These are phyloP conservation scores for Epicauta chinensis DNA, from an alignment of 1,140 invertebrate species.

Conservation along the genomic window DNA sequence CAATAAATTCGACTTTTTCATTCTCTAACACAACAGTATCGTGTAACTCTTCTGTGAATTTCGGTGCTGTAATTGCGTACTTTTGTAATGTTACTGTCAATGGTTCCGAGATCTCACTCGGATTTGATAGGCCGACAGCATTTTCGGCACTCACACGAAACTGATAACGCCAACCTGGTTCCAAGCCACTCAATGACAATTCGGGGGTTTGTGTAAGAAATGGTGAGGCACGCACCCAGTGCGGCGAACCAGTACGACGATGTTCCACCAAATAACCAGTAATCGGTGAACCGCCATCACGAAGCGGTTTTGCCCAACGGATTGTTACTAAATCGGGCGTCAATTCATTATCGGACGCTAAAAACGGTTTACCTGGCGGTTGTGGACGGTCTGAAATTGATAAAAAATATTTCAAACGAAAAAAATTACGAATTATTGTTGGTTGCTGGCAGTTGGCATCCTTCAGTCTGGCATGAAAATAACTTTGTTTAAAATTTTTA, in stretches of 20 bases:
- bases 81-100: slow-evolving; percentile 67
- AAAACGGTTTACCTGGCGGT: slow-evolving; percentile 68
- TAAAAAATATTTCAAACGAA: background rate
- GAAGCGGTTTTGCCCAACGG: slow-evolving; percentile 72
- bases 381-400: slow-evolving; percentile 62
- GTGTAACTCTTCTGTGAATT: slow-evolving; percentile 59
- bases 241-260: slow-evolving; percentile 63
- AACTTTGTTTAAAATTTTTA: too few species aligned
- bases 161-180: slow-evolving; percentile 82
- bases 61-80: slow-evolving; percentile 57
- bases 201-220: slow-evolving; percentile 61
- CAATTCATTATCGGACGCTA: slow-evolving; percentile 57
- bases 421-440: too few species aligned
- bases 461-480: too few species aligned
- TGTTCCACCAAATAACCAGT: slow-evolving; percentile 78
- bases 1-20: slow-evolving; percentile 76
- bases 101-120: slow-evolving; percentile 70
- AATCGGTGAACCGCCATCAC: slow-evolving; percentile 85
- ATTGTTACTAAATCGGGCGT: slow-evolving; percentile 80
- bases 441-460: too few species aligned
- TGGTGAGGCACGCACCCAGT: slow-evolving; percentile 71
- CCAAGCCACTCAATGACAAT: slow-evolving; percentile 67
- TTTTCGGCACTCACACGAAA: slow-evolving; percentile 87
- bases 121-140: slow-evolving; percentile 70
- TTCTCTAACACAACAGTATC: slow-evolving; percentile 67